phyloP scores from a whole-genome alignment of 2,888 invertebrate genomes.

The Iphiclides podalirius region DNA sequence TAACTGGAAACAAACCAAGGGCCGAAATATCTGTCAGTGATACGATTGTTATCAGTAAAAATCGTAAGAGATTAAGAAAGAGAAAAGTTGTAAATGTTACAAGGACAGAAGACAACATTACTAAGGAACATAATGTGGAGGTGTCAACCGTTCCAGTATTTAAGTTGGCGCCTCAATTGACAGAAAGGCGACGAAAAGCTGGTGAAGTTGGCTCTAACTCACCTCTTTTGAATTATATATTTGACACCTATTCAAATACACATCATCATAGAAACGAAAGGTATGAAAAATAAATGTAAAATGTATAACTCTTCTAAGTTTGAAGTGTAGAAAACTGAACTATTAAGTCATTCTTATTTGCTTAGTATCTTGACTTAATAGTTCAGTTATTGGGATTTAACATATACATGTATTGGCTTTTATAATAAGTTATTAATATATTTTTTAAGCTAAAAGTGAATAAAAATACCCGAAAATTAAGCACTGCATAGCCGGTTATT shows the following conservation, averaged over 20 bases:
- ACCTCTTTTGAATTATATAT: conserved; percentile 70
- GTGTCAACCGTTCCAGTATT: conserved; percentile 39
- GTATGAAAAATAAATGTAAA: conserved; percentile 46
- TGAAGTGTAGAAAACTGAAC: too few relatives aligned
- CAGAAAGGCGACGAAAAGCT: conserved; percentile 58
- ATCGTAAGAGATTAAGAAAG: conserved; percentile 44
- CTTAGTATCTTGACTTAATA: too few relatives aligned
- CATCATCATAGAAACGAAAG: conserved; percentile 70
- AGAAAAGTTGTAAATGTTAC: conserved; percentile 54
- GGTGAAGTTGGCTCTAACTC: conserved; percentile 70
- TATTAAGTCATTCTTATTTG: too few relatives aligned
- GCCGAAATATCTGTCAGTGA: conserved; percentile 43
- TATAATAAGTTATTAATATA: too few relatives aligned
- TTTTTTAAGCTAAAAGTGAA: too few relatives aligned
- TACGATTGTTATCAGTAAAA: conserved; percentile 17
- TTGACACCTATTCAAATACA: conserved; percentile 68
- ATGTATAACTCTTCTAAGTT: too few relatives aligned
- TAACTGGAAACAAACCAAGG: conserved; percentile 36
- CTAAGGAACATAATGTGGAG: conserved; percentile 33
- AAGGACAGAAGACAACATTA: conserved; percentile 37
- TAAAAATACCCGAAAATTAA: too few relatives aligned
- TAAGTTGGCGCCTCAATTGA: conserved; percentile 39
- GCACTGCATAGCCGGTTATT: too few relatives aligned
- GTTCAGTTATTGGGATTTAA: too few relatives aligned
- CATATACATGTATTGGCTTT: too few relatives aligned